Evolutionary conservation across 2,888 invertebrate species (phyloP), one percentile per base, ranked within the genome.

Genomic region (Caenorhabditis zanzibari): DNA sequence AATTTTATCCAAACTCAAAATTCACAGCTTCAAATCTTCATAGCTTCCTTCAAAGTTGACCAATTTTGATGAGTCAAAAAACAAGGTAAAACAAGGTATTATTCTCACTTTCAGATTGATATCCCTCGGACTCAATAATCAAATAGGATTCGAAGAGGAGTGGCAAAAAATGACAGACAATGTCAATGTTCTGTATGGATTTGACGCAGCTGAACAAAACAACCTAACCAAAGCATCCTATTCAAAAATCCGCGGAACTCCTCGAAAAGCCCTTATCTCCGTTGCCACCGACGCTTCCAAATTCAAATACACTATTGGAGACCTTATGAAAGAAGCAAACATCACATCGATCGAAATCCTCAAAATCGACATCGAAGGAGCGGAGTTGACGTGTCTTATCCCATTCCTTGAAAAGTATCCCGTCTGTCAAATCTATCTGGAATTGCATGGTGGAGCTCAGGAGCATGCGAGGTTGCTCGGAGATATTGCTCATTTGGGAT

Each of bases 371-470:
- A 81, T 84, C 9, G 84, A 84, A 49, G 84, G 84, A 19, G 72
- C 76, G 3, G 84, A 84, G 28, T 24, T 81, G 19, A 56, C 38
- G 1, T 73, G 66, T 47, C 41, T 84, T 16, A 76, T 84, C 28
- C 84, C 84, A 26, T 84, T 84, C 32, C 49, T 84, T 14, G 47
- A 76, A 41, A 71, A 84, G 22, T 59, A 61, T 16, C 22, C 38
- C 0, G 76, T 76, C n/a, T 84, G 84, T 72, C 84, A 84, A 54
- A 84, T 87, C 12, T 82, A 79, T 22, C 2, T 87, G 16, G 87
- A 87, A 69, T 44, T 84, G n/a, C 87, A 87, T 41, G 85, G 85
- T 0, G 59, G 59, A 28, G 66, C 85, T 12, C n/a, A 22, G 19
- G 73, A 81, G 24, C 84, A 84, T 58, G 35, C 52, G 0, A 19